Evolutionary conservation across 92 coral and sea anemone genomes (phyloP).

Genomic region (Pocillopora grandis): DNA sequence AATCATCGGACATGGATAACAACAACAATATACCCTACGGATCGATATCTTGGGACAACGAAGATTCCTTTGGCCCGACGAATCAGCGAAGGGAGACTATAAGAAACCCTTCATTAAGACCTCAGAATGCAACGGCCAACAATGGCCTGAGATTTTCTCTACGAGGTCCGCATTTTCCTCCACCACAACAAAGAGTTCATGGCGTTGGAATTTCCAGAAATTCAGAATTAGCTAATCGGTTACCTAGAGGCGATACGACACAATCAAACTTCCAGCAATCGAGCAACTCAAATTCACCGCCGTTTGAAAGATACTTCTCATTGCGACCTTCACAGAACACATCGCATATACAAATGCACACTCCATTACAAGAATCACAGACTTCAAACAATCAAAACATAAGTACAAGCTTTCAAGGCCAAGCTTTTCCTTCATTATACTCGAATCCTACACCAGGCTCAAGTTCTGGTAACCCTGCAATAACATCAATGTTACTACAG

Average conservation of each 20-base stretch:
- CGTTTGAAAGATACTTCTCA: conserved; percentile 29
- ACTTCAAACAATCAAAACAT: not conserved
- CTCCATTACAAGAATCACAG: not conserved
- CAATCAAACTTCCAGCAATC: conserved; percentile 20
- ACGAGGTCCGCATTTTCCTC: conserved; percentile 35
- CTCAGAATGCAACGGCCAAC: not conserved
- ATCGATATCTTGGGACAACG: conserved; percentile 66
- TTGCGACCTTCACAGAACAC: conserved; percentile 21
- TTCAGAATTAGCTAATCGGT: conserved; percentile 3
- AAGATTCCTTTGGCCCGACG: conserved; percentile 17
- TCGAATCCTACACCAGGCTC: conserved; percentile 11
- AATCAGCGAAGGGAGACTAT: conserved; percentile 28
- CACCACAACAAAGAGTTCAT: conserved; percentile 29
- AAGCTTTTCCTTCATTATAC: not conserved
- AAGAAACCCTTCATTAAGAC: conserved; percentile 7
- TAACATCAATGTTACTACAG: not conserved
- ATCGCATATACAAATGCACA: conserved; percentile 9
- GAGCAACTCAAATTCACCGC: conserved; percentile 14
- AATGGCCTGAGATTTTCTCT: conserved; percentile 29
- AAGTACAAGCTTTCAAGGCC: not conserved
- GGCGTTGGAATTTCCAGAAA: conserved; percentile 37
- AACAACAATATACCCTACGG: conserved; percentile 88
- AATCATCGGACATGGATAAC: conserved; percentile 58
- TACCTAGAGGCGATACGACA: not conserved
- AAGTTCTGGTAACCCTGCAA: conserved; percentile 14